Percentiles rank a stretch among this genome's conserved stretches.
phyloP scores from a whole-genome alignment of 2,113 vertebrate genomes.

The Hiodon alosoides region DNA sequence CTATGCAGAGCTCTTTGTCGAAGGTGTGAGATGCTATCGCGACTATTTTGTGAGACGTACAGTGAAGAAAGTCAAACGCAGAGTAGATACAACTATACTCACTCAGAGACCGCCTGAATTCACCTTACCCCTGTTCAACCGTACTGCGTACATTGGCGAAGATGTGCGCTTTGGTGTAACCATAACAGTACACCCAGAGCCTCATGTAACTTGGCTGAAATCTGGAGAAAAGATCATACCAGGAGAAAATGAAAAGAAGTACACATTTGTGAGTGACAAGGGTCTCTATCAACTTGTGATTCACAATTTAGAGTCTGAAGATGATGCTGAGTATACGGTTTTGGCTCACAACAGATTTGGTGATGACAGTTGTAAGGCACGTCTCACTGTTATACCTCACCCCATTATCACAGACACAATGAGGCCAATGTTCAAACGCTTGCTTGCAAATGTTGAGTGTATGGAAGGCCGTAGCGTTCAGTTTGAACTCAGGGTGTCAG shows the following conservation, averaged over 20 bases:
- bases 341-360: constrained; percentile 90
- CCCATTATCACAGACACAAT: constrained; percentile 78
- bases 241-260: constrained; percentile 81
- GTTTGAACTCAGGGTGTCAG: constrained; percentile 91
- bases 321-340: constrained; percentile 89
- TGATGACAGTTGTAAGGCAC: constrained; percentile 92
- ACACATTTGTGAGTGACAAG: constrained; percentile 90
- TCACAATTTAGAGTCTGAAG: constrained; percentile 71
- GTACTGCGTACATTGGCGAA: constrained; percentile 84
- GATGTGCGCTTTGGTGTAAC: constrained; percentile 94
- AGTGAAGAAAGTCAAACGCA: constrained; percentile 80
- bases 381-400: constrained; percentile 80
- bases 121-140: constrained; percentile 89
- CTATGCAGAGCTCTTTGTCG: constrained; percentile 90
- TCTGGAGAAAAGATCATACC: constrained; percentile 90
- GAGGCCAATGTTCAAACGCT: constrained; percentile 95
- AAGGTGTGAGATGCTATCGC: constrained; percentile 81
- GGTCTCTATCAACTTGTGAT: constrained; percentile 93
- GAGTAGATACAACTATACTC: constrained; percentile 78
- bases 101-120: constrained; percentile 92
- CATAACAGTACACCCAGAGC: constrained; percentile 94
- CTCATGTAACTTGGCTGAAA: constrained; percentile 89
- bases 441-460: constrained; percentile 88
- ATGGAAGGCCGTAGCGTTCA: constrained; percentile 81
- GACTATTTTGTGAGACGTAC: constrained; percentile 81